Conservation (phyloP, 2,113 vertebrate genomes). For the Tyrannus savana region DNA sequence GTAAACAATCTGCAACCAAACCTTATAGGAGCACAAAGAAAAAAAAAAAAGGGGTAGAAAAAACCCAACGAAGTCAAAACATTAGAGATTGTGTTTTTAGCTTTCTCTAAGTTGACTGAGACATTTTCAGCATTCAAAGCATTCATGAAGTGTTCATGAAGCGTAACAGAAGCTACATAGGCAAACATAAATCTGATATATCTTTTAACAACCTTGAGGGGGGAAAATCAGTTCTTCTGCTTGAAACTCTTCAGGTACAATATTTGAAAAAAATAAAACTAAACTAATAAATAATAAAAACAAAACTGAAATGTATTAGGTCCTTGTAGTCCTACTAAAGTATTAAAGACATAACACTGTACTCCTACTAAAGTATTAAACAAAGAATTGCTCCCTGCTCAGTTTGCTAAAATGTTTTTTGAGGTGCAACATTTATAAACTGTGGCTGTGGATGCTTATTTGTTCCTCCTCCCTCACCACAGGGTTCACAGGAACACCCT, state of each 20-base stretch:
- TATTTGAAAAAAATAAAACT: background rate
- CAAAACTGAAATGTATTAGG: background rate
- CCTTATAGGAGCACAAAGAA: rapidly evolving
- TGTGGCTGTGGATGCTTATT: background rate
- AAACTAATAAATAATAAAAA: background rate
- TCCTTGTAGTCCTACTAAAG: background rate
- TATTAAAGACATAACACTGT: background rate
- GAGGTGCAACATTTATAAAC: background rate
- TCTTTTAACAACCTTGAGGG: background rate
- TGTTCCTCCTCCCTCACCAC: background rate
- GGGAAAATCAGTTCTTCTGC: background rate
- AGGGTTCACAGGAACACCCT: background rate
- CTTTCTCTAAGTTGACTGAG: background rate
- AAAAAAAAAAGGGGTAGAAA: rapidly evolving
- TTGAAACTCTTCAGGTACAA: background rate
- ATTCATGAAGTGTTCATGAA: slow-evolving; percentile 14
- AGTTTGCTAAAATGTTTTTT: rapidly evolving
- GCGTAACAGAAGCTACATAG: slow-evolving; percentile 20
- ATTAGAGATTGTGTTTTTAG: background rate
- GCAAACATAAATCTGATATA: slow-evolving; percentile 21
- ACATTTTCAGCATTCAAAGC: slow-evolving; percentile 27
- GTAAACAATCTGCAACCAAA: background rate
- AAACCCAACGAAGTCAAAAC: background rate
- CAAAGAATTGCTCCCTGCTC: background rate
- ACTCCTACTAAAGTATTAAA: background rate